A percentile compares a stretch with the other conserved stretches of the same genome.
Evolutionary conservation across 2,888 invertebrate genomes (phyloP).

Genomic region (Pollenia labialis): DNA sequence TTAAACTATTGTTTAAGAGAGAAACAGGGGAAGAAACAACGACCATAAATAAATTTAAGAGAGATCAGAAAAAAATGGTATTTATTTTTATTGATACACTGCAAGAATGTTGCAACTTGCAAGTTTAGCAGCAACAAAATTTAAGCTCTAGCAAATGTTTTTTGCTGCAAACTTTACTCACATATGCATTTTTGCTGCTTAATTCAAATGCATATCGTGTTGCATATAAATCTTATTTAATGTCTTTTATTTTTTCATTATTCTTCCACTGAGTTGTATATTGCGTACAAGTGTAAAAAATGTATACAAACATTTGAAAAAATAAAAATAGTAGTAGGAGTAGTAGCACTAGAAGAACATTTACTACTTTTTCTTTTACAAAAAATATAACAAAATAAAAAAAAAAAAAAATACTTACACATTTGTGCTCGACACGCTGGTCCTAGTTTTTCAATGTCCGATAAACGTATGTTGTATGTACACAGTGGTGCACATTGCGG

Average conservation of each 20-base stretch:
- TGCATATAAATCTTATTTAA: constrained; percentile 73
- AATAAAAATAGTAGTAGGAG: not conserved
- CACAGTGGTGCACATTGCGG: constrained; percentile 90
- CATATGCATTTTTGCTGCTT: constrained; percentile 55
- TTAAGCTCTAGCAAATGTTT: not conserved
- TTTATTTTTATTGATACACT: constrained; percentile 52
- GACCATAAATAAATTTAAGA: constrained; percentile 30
- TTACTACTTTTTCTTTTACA: constrained; percentile 8
- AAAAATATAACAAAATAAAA: not conserved
- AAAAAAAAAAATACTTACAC: constrained; percentile 85
- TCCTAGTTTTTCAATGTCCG: constrained; percentile 89
- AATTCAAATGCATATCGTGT: constrained; percentile 72
- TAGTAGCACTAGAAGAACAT: not conserved
- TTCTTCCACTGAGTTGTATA: constrained; percentile 45
- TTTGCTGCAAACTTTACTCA: constrained; percentile 23
- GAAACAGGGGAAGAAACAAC: not conserved
- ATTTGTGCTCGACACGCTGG: constrained; percentile 91
- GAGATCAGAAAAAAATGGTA: not conserved
- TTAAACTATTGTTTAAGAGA: not conserved
- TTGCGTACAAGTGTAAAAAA: constrained; percentile 54
- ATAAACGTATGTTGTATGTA: constrained; percentile 92
- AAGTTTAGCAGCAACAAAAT: constrained; percentile 21
- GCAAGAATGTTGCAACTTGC: constrained; percentile 46
- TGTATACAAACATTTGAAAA: constrained; percentile 12
- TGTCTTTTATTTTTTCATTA: constrained; percentile 62